Conservation (phyloP, 2,888 invertebrate species). For the Entomobrya proxima region DNA sequence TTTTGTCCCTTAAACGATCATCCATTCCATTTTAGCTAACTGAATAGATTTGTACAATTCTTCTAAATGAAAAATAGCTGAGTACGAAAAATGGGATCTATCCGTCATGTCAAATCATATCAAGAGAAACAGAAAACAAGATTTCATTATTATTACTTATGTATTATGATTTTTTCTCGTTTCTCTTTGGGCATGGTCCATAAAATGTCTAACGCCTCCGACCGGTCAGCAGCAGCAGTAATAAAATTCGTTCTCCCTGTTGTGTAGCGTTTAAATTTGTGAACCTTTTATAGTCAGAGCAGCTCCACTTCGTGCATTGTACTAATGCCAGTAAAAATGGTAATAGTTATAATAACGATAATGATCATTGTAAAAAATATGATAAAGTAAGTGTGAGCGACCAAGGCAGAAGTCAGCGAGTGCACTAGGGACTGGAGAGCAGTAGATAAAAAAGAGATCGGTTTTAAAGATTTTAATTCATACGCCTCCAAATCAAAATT, state of each 20-base stretch:
- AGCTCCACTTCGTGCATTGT: not conserved
- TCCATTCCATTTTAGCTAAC: not conserved
- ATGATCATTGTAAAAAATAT: conserved; percentile 51
- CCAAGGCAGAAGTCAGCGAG: not conserved
- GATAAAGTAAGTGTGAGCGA: conserved; percentile 43
- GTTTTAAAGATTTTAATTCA: conserved; percentile 39
- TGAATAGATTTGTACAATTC: not conserved
- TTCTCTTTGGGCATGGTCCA: conserved; percentile 56
- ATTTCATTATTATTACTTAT: conserved; percentile 24
- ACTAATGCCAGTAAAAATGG: not conserved
- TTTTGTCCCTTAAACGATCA: not conserved
- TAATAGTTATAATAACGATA: conserved; percentile 44
- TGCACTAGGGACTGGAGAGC: conserved; percentile 13
- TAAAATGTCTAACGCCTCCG: conserved; percentile 59
- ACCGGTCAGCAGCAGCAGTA: conserved; percentile 29
- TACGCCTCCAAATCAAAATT: not conserved
- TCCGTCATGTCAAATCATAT: conserved; percentile 43
- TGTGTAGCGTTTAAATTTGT: not conserved
- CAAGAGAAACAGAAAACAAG: conserved; percentile 35
- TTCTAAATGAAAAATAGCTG: not conserved
- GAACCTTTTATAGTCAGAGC: not conserved
- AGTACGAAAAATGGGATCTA: not conserved
- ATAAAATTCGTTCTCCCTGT: conserved; percentile 44
- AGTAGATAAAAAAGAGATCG: conserved; percentile 1
- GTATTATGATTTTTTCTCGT: conserved; percentile 17